Base-by-base conservation (phyloP, 2,797 vertebrate species). In the Enteromius mattozi region DNA sequence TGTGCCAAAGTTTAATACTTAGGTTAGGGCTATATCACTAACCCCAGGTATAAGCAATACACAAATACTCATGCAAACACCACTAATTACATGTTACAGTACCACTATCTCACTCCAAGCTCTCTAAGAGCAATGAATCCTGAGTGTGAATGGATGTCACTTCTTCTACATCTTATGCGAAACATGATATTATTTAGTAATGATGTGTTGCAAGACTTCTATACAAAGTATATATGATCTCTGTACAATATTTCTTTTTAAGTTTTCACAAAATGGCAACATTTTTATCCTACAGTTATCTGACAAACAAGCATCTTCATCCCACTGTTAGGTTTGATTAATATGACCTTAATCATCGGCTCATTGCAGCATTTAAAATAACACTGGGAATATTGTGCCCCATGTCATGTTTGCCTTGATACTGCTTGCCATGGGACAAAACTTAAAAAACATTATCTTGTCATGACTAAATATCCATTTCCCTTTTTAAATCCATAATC, bases 401-500 rank as follows among this genome's bases (percentile, higher is more conserved):
- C 51, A 63, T 78, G 56, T 45, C 37, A 56, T 63, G 33, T 72
- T 66, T 65, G n/a, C 30, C 21, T 42, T 74, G 56, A 79, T 61
- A 51, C 40, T 51, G 77, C 42, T 84, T 79, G 37, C 66, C 77
- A 85, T 54, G 16, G 56, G 5, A 49, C n/a, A 79, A 80, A 66
- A 85, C 12, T 72, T 72, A 30, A 45, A 69, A 33, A 45, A 35
- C 37, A 17, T 5, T 30, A 47, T 77, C 56, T 19, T 63, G 76
- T 17, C 35, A 63, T 17, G 33, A 8, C 12, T 42, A 69, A 76
- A 45, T 40, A 33, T 49, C 4, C 9, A 47, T 40, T 47, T 68
- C n/a, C 27, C 2, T 45, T 68, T 78, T 87, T 84, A 86, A 82
- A 82, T 85, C 79, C 63, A 71, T 61, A 75, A 70, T 66, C 40